A percentile compares a stretch with the other conserved stretches of the same genome.
phyloP scores from a whole-genome alignment of 2,113 vertebrate genomes.

The Prochilodus magdalenae region DNA sequence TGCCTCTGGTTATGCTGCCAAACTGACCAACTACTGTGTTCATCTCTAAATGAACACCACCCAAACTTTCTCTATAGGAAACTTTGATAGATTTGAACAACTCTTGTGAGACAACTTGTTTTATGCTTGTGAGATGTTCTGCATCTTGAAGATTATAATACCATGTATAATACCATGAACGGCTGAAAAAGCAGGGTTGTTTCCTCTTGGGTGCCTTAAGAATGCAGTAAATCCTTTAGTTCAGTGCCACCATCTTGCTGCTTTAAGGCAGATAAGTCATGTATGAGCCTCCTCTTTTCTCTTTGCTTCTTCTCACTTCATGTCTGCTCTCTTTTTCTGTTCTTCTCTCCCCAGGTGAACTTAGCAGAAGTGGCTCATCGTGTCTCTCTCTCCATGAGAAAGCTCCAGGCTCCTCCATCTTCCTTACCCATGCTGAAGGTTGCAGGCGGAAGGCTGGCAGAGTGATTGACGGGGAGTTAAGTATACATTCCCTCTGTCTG shows the following conservation, averaged over 20 bases:
- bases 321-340: neutral
- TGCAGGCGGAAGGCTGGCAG: conserved; percentile 74
- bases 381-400: conserved; percentile 67
- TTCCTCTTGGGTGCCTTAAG: conserved; percentile 71
- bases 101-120: neutral
- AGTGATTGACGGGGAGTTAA: conserved; percentile 78
- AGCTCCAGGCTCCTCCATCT: conserved; percentile 76
- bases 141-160: conserved; percentile 70
- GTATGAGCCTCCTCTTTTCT: conserved; percentile 54
- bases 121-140: conserved; percentile 49
- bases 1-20: conserved; percentile 46
- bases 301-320: neutral
- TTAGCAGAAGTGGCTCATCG: conserved; percentile 77
- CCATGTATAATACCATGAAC: conserved; percentile 39
- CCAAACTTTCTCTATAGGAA: conserved; percentile 62
- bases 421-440: conserved; percentile 78
- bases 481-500: conserved; percentile 78
- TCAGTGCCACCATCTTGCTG: conserved; percentile 64
- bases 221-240: conserved; percentile 72
- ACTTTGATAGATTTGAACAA: conserved; percentile 65
- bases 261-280: conserved; percentile 70
- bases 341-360: conserved; percentile 60
- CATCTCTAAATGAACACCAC: conserved; percentile 54
- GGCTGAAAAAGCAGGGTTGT: conserved; percentile 60
- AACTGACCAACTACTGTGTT: conserved; percentile 19